phyloP scores from a whole-genome alignment of 1,140 invertebrate species.

The Megathymus violae region DNA sequence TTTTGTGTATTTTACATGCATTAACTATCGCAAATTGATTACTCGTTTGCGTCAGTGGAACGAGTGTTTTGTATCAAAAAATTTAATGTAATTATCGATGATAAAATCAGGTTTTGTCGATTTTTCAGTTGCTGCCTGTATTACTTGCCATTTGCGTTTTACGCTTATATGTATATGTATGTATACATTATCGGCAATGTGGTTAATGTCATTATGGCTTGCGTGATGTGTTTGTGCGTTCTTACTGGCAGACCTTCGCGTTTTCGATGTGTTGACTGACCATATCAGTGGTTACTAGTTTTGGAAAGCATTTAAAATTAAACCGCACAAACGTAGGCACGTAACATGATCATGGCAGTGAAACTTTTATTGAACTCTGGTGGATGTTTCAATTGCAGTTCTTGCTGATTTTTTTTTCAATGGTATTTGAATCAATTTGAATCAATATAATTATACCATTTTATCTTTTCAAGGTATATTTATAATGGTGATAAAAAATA shows the following conservation, averaged over 20 bases:
- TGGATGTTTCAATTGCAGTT: too few species aligned
- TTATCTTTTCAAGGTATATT: too few species aligned
- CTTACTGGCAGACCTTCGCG: neutral
- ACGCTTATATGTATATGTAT: too few species aligned
- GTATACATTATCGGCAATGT: conserved; percentile 1
- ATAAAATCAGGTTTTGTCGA: conserved; percentile 24
- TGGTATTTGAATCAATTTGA: too few species aligned
- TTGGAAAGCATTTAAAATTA: too few species aligned
- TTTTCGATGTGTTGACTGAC: neutral
- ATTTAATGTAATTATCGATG: conserved; percentile 23
- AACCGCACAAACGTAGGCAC: too few species aligned
- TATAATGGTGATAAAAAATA: too few species aligned
- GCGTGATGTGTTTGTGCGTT: neutral
- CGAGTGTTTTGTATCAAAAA: conserved; percentile 15
- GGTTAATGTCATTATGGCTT: conserved; percentile 9
- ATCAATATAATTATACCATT: too few species aligned
- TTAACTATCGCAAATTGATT: neutral
- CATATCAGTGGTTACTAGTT: neutral
- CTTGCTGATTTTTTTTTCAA: too few species aligned
- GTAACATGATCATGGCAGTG: too few species aligned
- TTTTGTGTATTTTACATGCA: too few species aligned
- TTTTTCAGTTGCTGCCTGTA: conserved; percentile 15
- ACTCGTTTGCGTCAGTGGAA: neutral
- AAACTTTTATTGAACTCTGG: too few species aligned
- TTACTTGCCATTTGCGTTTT: conserved; percentile 25